phyloP scores from a whole-genome alignment of 2,888 invertebrate species.

The Thelaira solivaga region DNA sequence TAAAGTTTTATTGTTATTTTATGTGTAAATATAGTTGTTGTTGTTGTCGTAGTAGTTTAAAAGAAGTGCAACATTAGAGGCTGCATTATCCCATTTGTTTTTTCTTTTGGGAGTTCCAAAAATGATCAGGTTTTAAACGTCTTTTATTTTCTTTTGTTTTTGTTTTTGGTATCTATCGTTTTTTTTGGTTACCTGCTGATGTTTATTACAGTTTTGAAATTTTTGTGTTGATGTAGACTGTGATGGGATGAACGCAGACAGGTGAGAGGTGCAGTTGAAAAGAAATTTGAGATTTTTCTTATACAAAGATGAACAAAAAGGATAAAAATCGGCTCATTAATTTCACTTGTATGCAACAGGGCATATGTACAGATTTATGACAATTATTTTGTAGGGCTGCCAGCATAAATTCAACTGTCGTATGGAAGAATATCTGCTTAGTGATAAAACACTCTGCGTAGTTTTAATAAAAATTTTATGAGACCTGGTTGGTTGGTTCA shows the following conservation, averaged over 20 bases:
- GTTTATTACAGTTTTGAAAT: slow-evolving; percentile 11
- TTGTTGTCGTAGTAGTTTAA: not conserved
- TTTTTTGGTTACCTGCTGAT: slow-evolving; percentile 50
- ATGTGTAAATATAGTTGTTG: not conserved
- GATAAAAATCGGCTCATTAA: slow-evolving; percentile 51
- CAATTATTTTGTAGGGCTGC: too few relatives aligned
- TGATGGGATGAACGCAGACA: slow-evolving; percentile 43
- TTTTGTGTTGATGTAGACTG: not conserved
- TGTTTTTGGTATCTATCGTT: slow-evolving; percentile 4
- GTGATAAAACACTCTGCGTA: too few relatives aligned
- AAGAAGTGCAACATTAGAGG: slow-evolving; percentile 10
- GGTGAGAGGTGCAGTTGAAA: slow-evolving; percentile 44
- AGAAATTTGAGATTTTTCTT: slow-evolving; percentile 59
- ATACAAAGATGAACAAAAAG: slow-evolving; percentile 42
- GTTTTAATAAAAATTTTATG: too few relatives aligned
- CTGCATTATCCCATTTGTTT: slow-evolving; percentile 18
- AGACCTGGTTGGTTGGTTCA: too few relatives aligned
- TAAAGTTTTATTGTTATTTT: slow-evolving; percentile 3
- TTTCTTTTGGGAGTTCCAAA: slow-evolving; percentile 52
- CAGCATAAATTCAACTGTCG: too few relatives aligned
- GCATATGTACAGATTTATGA: slow-evolving; percentile 48
- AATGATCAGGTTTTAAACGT: slow-evolving; percentile 49
- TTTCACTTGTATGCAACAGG: slow-evolving; percentile 38
- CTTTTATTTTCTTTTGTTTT: not conserved
- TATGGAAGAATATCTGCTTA: too few relatives aligned